Conservation (phyloP, 2,888 invertebrate species). For the Sinodicranocentrus sp. region DNA sequence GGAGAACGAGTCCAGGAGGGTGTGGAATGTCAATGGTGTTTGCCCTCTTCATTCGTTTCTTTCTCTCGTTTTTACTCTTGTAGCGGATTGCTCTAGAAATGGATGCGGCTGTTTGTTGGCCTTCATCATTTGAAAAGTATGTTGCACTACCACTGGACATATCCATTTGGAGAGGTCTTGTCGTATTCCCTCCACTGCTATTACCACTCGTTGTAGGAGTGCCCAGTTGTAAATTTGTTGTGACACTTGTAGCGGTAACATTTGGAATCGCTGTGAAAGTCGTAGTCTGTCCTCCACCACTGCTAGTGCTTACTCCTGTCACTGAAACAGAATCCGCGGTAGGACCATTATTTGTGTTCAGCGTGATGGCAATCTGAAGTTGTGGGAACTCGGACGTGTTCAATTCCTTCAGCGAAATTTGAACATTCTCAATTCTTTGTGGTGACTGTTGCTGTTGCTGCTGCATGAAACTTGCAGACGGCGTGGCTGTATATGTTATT, state of each 20-base stretch:
- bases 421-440: conserved; percentile 76
- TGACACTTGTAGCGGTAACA: conserved; percentile 25
- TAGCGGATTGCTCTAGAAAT: conserved; percentile 72
- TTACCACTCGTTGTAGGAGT: not conserved
- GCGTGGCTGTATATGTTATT: conserved; percentile 45
- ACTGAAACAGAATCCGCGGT: conserved; percentile 37
- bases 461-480: conserved; percentile 37
- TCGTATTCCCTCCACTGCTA: conserved; percentile 40
- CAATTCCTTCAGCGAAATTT: conserved; percentile 76
- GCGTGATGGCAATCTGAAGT: conserved; percentile 76
- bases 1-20: conserved; percentile 80
- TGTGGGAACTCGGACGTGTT: conserved; percentile 75
- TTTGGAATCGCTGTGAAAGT: conserved; percentile 32
- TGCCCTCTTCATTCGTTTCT: conserved; percentile 90
- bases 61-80: conserved; percentile 81
- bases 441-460: conserved; percentile 53
- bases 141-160: conserved; percentile 17
- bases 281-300: conserved; percentile 24
- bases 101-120: conserved; percentile 57
- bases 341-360: conserved; percentile 73
- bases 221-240: conserved; percentile 51
- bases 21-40: conserved; percentile 94
- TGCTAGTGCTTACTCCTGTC: conserved; percentile 24
- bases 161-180: conserved; percentile 22
- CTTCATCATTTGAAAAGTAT: conserved; percentile 61